Base-by-base conservation (phyloP, 92 coral and sea anemone species). In the Phenganax marumi region DNA sequence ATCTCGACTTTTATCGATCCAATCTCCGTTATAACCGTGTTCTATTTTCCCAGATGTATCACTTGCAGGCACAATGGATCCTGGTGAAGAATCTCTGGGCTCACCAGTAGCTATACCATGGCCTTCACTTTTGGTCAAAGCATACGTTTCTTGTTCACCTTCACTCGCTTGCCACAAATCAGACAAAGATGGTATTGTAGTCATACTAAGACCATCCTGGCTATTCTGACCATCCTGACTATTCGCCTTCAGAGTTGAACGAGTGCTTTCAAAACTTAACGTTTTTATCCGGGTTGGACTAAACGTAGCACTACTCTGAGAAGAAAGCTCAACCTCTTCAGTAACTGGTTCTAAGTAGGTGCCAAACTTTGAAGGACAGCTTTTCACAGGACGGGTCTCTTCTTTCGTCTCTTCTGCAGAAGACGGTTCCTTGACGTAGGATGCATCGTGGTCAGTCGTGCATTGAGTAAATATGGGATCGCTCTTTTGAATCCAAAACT, bases 281-380 rank as follows among this genome's bases (percentile, higher is more conserved):
- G 84, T 90, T 50, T 85, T 93, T 56, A 83, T 81, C 8, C 89
- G 78, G 10, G 87, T 84, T 50, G 84, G 94, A 26, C 93, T 92
- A 48, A 89, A 81, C 14, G 92, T 85, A 5, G 90, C 97, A 75
- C 97, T 96, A 0, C 99, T 96, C 49, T 90, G 92, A 0, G 99
- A 96, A 0, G 99, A 96, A 9, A 91, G 91, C 71, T 96, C 99
- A 14, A 89, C 84, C 52, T 96, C 99, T 52, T 96, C 99, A 0
- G 91, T 91, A 0, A 96, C 91, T 0, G 99, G 97, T 53, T 96
- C 99, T 3, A 96, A 88, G 55, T 86, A 89, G 62, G 86, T 76
- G 21, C 97, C 97, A 62, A 78, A 78, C n/a, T 78, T 78, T 19
- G 83, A 63, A 78, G 57, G 58, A 63, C 61, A 63, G 19, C 60